Conservation (phyloP, 2,113 vertebrate species). For the Ceyx margarethae region DNA sequence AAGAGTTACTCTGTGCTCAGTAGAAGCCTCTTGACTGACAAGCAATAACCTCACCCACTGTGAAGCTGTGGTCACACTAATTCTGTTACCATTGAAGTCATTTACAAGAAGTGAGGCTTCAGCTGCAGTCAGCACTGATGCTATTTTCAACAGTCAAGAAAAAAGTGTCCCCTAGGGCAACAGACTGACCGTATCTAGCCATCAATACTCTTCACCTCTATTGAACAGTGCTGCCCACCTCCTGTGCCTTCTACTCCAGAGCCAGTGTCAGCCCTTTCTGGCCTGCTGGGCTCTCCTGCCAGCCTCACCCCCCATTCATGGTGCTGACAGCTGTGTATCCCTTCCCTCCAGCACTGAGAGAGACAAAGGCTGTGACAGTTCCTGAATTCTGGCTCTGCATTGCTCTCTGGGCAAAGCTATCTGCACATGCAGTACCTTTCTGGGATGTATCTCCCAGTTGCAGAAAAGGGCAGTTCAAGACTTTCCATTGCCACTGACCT, state of each 20-base stretch:
- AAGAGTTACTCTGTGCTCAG: background rate
- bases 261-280: background rate
- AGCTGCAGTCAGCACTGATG: slow-evolving; percentile 61
- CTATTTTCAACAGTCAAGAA: slow-evolving; percentile 55
- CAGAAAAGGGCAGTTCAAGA: background rate
- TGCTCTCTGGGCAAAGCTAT: background rate
- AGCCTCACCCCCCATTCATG: background rate
- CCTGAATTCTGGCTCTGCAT: background rate
- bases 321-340: background rate
- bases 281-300: background rate
- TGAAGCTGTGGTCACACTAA: slow-evolving; percentile 74
- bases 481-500: background rate
- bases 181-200: background rate
- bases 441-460: background rate
- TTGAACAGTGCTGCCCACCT: background rate
- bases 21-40: background rate
- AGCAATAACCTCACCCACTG: background rate
- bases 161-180: slow-evolving; percentile 38
- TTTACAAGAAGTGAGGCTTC: slow-evolving; percentile 83
- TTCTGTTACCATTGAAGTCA: slow-evolving; percentile 70
- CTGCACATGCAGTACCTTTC: background rate
- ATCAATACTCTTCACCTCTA: slow-evolving; percentile 19
- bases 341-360: background rate
- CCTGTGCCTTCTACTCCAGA: background rate
- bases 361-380: background rate